These are phyloP conservation scores for Trachops cirrhosus DNA, from an alignment of 2,797 vertebrate genomes.

Conservation along the genomic window DNA sequence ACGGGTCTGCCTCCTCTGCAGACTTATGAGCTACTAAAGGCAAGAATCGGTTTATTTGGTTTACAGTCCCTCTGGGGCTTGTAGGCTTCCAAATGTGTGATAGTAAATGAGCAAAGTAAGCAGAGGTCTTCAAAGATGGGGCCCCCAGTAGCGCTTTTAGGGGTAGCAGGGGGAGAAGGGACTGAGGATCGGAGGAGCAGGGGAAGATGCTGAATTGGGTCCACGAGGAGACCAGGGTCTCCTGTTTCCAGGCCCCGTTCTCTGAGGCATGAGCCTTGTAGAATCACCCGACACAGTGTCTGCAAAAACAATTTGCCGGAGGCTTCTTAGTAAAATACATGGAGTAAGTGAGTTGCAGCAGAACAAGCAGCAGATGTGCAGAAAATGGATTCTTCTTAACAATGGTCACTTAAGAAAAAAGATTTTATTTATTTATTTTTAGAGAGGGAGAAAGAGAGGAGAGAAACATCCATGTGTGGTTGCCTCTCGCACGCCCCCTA, in stretches of 20 bases:
- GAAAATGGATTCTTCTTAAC: neutral
- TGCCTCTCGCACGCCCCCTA: too few relatives aligned
- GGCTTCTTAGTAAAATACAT: neutral
- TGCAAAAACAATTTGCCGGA: neutral
- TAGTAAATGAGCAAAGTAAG: neutral
- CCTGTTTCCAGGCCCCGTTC: neutral
- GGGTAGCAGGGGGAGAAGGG: too few relatives aligned
- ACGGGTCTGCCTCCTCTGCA: neutral
- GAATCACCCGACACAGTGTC: too few relatives aligned
- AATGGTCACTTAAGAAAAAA: neutral
- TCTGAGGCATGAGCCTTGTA: too few relatives aligned
- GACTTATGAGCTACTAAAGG: neutral
- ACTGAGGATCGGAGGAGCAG: too few relatives aligned
- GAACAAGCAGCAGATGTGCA: neutral
- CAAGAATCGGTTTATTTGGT: neutral
- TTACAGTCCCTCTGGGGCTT: neutral
- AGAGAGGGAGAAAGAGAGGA: too few relatives aligned
- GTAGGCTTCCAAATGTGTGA: neutral
- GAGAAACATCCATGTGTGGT: too few relatives aligned
- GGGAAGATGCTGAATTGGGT: neutral
- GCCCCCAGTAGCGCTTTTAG: neutral
- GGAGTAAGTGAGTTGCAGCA: neutral
- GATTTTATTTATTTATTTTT: too few relatives aligned
- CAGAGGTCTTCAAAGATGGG: neutral
- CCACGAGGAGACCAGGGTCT: too few relatives aligned